Evolutionary conservation across 2,113 vertebrate genomes (phyloP), one percentile per base, ranked within the genome.

Genomic region (Tachuris rubrigastra): DNA sequence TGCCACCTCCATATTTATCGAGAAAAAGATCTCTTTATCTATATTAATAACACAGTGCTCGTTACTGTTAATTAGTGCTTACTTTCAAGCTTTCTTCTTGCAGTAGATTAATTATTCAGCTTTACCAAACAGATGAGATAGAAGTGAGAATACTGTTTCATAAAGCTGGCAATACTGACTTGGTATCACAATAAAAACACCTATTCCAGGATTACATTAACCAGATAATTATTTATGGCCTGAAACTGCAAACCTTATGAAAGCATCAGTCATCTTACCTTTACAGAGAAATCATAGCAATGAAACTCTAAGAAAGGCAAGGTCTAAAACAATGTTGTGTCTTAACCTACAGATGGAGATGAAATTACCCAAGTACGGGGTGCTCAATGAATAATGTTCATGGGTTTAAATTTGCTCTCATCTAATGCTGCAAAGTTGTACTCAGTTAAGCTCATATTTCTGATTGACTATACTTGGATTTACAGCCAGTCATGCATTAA

Each of bases 31-130:
- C 81, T 94, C 75, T 92, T 72, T 84, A 95, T 95, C 90, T 66
- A 59, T 94, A 94, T 96, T 91, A 95, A 93, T 87, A 91, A 90
- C 33, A 47, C 22, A n/a, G 41, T 55, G 44, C 16, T 93, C 85
- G 56, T 95, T 94, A 84, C 66, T 68, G 69, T 80, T 94, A 96
- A 97, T 97, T 94, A 96, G 33, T 52, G 62, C 55, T 72, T 78
- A 75, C 30, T 86, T 39, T 69, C 73, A 90, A 42, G 41, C 52
- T 89, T 90, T 81, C 24, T 41, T 66, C 53, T 80, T 87, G 60
- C 74, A 88, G 72, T 42, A 84, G 39, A 74, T 84, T 55, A 60
- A 68, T 58, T 76, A 31, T 56, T 74, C 44, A 53, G 14, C 88
- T 93, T 88, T 77, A 73, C 33, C 56, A 12, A 88, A 84, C 0